Evolutionary conservation across 2,888 invertebrate species (phyloP).

Genomic region (Melieria omissa): DNA sequence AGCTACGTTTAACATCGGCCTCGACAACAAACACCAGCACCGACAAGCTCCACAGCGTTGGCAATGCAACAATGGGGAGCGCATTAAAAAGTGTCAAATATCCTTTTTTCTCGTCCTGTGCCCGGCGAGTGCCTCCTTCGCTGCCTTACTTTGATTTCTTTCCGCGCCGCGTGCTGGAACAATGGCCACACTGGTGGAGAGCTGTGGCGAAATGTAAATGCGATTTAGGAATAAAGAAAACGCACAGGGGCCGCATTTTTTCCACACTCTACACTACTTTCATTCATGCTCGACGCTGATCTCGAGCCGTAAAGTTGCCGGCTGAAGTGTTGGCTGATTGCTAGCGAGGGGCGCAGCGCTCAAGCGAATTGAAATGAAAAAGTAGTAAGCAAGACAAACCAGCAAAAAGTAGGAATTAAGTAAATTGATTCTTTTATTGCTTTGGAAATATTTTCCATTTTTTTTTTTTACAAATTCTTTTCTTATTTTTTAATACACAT

Average conservation of each 20-base stretch:
- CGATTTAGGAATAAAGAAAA: constrained; percentile 11
- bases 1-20: background rate
- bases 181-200: constrained; percentile 10
- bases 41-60: background rate
- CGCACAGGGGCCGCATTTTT: no score
- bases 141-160: background rate
- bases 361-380: no score
- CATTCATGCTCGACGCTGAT: no score
- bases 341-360: no score
- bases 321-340: no score
- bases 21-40: background rate
- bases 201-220: constrained; percentile 12
- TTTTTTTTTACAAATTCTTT: constrained; percentile 2
- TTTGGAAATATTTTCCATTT: constrained; percentile 13
- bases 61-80: constrained; percentile 38
- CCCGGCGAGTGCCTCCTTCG: background rate
- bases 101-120: constrained; percentile 34
- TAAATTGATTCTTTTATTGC: constrained; percentile 31
- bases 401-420: constrained; percentile 26
- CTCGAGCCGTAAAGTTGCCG: no score
- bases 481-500: background rate
- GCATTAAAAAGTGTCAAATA: constrained; percentile 47
- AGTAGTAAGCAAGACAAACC: background rate
- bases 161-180: constrained; percentile 26
- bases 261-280: no score